phyloP scores from a whole-genome alignment of 2,797 vertebrate species.

The Emys orbicularis region DNA sequence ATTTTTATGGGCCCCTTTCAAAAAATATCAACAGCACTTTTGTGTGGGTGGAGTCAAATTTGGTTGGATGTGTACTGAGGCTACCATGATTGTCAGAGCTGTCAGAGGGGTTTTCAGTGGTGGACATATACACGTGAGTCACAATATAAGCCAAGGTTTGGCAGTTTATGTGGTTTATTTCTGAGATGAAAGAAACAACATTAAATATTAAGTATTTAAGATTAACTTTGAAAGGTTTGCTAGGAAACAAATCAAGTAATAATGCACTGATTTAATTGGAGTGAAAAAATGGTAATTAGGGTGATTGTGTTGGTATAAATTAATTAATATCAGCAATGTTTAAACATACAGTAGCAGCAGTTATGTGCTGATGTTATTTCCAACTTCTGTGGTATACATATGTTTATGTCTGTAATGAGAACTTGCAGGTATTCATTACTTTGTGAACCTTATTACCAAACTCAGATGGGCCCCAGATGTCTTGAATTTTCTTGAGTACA shows the following conservation, averaged over 20 bases:
- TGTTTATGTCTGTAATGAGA: neutral
- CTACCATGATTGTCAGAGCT: neutral
- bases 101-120: neutral
- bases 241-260: neutral
- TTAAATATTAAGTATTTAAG: neutral
- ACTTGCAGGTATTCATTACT: constrained; percentile 4
- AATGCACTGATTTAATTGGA: neutral
- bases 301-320: neutral
- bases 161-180: neutral
- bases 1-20: neutral
- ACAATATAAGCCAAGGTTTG: neutral
- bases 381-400: neutral
- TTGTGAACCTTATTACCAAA: neutral
- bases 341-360: neutral
- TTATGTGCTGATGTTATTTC: neutral
- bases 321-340: neutral
- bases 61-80: neutral
- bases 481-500: constrained; percentile 12
- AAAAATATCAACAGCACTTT: neutral
- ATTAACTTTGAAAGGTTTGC: neutral
- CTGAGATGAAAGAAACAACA: neutral
- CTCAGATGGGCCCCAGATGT: neutral
- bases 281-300: neutral
- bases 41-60: neutral
- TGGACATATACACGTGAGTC: neutral